Conservation (phyloP, 2,113 vertebrate species). For the Gallinago paraguaiae region DNA sequence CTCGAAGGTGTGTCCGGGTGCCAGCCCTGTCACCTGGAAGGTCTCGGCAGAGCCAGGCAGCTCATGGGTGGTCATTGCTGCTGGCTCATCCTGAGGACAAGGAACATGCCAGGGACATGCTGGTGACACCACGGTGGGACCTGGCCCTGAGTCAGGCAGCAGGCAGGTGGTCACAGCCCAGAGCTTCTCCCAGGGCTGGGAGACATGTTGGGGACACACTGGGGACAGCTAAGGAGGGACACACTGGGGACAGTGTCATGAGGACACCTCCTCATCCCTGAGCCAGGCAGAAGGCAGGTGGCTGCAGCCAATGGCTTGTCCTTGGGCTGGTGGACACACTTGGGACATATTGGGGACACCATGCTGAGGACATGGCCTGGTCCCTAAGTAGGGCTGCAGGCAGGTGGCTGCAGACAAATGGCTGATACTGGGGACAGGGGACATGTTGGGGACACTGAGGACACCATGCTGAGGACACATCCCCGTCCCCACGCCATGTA, state of each 20-base stretch:
- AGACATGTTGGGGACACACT: neutral
- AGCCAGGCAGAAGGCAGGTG: neutral
- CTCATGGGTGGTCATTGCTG: neutral
- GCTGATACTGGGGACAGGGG: neutral
- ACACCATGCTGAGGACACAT: neutral
- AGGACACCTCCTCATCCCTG: neutral
- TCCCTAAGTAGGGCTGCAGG: neutral
- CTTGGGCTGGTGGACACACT: neutral
- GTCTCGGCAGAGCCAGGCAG: neutral
- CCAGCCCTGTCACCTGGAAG: conserved; percentile 37
- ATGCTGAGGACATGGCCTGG: neutral
- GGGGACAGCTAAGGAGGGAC: neutral
- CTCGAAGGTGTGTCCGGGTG: neutral
- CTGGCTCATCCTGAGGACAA: neutral
- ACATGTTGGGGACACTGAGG: neutral
- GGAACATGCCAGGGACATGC: neutral
- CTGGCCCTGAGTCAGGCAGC: neutral
- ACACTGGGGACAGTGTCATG: neutral
- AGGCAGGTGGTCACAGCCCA: neutral
- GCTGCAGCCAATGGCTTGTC: neutral
- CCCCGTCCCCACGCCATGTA: neutral
- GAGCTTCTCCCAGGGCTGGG: neutral
- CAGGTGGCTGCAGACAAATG: neutral
- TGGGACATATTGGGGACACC: neutral
- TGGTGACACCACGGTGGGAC: fast-evolving